These are phyloP conservation scores for Pseudotriccus pelzelni DNA, from an alignment of 2,797 vertebrate genomes.

Conservation along the genomic window DNA sequence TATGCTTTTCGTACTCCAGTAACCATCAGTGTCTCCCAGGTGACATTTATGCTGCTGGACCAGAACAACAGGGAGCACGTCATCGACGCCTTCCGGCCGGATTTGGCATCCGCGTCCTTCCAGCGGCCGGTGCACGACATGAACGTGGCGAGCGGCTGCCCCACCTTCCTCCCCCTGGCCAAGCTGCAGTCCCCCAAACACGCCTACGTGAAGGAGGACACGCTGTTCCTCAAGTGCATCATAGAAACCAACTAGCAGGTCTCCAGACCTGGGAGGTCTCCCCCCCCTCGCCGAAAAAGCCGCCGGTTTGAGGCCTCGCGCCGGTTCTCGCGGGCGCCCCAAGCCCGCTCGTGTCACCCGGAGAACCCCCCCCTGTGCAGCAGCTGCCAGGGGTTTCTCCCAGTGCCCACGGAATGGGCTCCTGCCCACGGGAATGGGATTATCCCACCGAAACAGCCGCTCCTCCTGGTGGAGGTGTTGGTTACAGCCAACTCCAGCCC, in stretches of 20 bases:
- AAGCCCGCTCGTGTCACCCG: accelerated
- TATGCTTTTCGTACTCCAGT: background rate
- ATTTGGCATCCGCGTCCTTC: slow-evolving; percentile 80
- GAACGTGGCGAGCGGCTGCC: slow-evolving; percentile 86
- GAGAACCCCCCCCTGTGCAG: background rate
- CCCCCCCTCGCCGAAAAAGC: too few species aligned
- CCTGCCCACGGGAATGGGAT: background rate
- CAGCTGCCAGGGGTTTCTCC: background rate
- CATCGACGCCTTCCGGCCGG: slow-evolving; percentile 82
- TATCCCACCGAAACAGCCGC: accelerated
- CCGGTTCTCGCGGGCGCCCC: background rate
- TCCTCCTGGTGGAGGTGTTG: accelerated
- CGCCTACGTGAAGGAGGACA: slow-evolving; percentile 81
- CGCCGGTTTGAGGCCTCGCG: background rate
- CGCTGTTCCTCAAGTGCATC: slow-evolving; percentile 84
- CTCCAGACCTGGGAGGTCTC: background rate
- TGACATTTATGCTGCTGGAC: slow-evolving; percentile 86
- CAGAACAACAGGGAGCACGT: slow-evolving; percentile 84
- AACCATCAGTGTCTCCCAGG: slow-evolving; percentile 60
- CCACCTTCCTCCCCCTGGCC: slow-evolving; percentile 80
- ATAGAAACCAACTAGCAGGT: slow-evolving; percentile 74
- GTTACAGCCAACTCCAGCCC: background rate
- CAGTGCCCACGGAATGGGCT: background rate
- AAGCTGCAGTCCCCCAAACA: slow-evolving; percentile 78
- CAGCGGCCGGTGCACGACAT: slow-evolving; percentile 82